Evolutionary conservation across 2,888 invertebrate genomes (phyloP).

Genomic region (Ophonus ardosiacus): DNA sequence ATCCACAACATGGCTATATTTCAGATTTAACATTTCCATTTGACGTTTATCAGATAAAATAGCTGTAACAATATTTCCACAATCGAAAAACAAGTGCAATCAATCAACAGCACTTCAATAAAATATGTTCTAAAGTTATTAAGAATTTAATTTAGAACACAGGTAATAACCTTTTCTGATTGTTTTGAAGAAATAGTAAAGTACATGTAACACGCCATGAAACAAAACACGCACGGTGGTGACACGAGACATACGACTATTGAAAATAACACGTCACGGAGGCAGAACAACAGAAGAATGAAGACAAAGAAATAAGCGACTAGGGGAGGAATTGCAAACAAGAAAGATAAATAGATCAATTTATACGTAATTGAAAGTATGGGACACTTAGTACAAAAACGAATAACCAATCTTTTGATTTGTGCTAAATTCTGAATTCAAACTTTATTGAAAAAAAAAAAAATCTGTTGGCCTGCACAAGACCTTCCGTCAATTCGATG

Average conservation of each 20-base stretch:
- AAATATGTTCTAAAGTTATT: constrained; percentile 28
- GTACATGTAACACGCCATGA: constrained; percentile 33
- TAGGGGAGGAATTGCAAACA: too few relatives aligned
- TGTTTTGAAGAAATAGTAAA: constrained; percentile 10
- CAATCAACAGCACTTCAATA: constrained; percentile 38
- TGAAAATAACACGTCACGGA: constrained; percentile 14
- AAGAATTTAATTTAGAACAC: constrained; percentile 43
- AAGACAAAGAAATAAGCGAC: background rate
- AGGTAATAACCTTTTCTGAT: constrained; percentile 37
- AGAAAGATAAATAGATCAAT: too few relatives aligned
- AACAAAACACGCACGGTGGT: constrained; percentile 28
- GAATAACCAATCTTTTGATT: too few relatives aligned
- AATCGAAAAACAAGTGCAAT: constrained; percentile 4
- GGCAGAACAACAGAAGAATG: background rate
- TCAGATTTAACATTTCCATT: constrained; percentile 5
- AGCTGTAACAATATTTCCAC: constrained; percentile 27
- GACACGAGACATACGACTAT: constrained; percentile 11
- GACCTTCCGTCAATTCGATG: too few relatives aligned
- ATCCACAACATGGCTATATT: background rate
- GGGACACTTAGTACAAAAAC: too few relatives aligned
- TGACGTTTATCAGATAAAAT: constrained; percentile 33
- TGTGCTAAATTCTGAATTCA: too few relatives aligned
- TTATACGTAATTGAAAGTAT: too few relatives aligned
- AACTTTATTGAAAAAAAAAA: too few relatives aligned
- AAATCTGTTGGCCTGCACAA: too few relatives aligned